Conservation (phyloP, 2,797 vertebrate genomes). For the Oreortyx pictus region DNA sequence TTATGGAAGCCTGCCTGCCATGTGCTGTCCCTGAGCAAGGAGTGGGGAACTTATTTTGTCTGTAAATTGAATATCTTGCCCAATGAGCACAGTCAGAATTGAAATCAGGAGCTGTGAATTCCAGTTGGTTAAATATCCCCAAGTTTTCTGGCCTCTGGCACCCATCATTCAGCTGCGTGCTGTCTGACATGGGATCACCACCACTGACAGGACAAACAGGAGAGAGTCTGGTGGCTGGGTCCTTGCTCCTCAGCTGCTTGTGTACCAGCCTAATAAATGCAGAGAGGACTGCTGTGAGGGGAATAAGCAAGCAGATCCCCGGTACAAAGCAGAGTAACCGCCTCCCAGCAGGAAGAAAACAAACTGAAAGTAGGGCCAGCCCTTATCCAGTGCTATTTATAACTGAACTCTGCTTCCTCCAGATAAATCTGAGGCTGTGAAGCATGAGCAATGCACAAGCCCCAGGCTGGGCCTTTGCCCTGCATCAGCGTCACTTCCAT, state of each 20-base stretch:
- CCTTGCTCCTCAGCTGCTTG: background rate
- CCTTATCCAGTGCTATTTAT: slow-evolving; percentile 48
- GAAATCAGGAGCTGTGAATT: slow-evolving; percentile 22
- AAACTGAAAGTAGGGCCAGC: slow-evolving; percentile 6
- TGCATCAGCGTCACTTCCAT: background rate
- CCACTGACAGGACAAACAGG: background rate
- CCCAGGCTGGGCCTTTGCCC: background rate
- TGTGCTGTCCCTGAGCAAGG: background rate
- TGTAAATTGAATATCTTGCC: slow-evolving; percentile 3
- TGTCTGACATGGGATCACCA: background rate
- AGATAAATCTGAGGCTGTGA: slow-evolving; percentile 22
- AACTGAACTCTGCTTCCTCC: slow-evolving; percentile 21
- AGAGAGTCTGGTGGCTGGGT: background rate
- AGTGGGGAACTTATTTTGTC: background rate
- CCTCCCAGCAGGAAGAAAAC: slow-evolving; percentile 27
- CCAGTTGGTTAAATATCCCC: background rate
- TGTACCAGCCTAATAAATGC: background rate
- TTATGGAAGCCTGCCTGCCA: background rate
- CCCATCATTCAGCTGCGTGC: background rate
- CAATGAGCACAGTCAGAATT: background rate
- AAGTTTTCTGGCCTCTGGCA: background rate
- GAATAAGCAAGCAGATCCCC: background rate
- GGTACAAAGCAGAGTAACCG: background rate
- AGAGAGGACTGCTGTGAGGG: background rate
- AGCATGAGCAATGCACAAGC: background rate